phyloP scores from a whole-genome alignment of 53 echinoderm and acorn worm species.

The Stichopus horrens region DNA sequence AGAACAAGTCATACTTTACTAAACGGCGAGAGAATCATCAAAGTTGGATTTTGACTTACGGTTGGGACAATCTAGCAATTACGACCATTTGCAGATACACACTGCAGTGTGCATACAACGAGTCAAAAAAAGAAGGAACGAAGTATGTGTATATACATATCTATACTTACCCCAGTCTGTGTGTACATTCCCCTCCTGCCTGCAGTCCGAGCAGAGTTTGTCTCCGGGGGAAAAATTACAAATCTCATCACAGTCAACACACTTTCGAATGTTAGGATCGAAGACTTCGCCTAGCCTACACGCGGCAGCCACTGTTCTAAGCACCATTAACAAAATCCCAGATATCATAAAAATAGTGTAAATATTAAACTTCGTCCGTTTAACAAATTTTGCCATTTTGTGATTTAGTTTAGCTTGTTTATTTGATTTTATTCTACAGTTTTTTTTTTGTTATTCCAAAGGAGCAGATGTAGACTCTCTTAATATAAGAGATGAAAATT shows the following conservation, averaged over 20 bases:
- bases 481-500: too few relatives aligned
- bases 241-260: constrained; percentile 11
- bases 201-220: background rate
- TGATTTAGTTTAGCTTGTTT: too few relatives aligned
- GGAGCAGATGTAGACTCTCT: too few relatives aligned
- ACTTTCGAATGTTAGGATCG: constrained; percentile 30
- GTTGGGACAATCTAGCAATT: too few relatives aligned
- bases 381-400: background rate
- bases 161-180: constrained; percentile 32
- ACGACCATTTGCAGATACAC: too few relatives aligned
- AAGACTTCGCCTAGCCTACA: background rate
- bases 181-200: constrained; percentile 1
- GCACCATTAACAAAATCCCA: background rate
- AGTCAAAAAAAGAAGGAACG: too few relatives aligned
- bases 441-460: too few relatives aligned
- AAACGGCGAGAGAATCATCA: too few relatives aligned
- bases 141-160: background rate
- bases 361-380: background rate
- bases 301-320: background rate
- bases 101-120: too few relatives aligned
- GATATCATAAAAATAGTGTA: background rate
- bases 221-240: constrained; percentile 7
- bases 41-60: too few relatives aligned
- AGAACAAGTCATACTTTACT: too few relatives aligned
- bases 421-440: too few relatives aligned